phyloP scores from a whole-genome alignment of 53 echinoderm and acorn worm species.

The Crossaster papposus region DNA sequence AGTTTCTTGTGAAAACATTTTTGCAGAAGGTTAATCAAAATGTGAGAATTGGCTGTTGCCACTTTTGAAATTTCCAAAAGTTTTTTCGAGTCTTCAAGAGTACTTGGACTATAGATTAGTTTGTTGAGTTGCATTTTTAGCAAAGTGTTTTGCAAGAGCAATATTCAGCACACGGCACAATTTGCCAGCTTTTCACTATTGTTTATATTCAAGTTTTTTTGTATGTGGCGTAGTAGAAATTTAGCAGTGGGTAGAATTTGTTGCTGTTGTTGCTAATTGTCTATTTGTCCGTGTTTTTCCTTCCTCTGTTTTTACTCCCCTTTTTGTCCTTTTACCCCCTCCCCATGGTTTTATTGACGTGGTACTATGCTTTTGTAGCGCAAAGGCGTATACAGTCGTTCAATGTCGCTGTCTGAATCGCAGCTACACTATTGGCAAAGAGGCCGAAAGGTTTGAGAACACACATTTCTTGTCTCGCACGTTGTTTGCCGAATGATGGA shows the following conservation, averaged over 20 bases:
- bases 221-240: constrained; percentile 19
- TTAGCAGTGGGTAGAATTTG: constrained; percentile 1
- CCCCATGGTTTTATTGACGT: constrained; percentile 33
- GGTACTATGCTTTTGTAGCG: constrained; percentile 67
- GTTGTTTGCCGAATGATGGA: constrained; percentile 33
- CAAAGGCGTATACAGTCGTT: constrained; percentile 86
- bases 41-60: neutral
- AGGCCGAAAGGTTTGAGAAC: constrained; percentile 44
- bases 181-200: neutral
- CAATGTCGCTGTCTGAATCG: constrained; percentile 96
- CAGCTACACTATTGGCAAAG: constrained; percentile 97
- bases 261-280: constrained; percentile 32
- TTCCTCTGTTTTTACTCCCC: constrained; percentile 20
- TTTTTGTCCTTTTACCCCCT: constrained; percentile 37
- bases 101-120: neutral
- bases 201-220: neutral
- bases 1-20: too few species aligned
- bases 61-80: neutral
- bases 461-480: constrained; percentile 33
- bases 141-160: constrained; percentile 11
- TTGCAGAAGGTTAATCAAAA: too few species aligned
- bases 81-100: too few species aligned
- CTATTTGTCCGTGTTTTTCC: constrained; percentile 54
- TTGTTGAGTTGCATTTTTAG: neutral
- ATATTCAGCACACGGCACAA: constrained; percentile 1